phyloP scores from a whole-genome alignment of 2,113 vertebrate species.

The Chinchilla lanigera region DNA sequence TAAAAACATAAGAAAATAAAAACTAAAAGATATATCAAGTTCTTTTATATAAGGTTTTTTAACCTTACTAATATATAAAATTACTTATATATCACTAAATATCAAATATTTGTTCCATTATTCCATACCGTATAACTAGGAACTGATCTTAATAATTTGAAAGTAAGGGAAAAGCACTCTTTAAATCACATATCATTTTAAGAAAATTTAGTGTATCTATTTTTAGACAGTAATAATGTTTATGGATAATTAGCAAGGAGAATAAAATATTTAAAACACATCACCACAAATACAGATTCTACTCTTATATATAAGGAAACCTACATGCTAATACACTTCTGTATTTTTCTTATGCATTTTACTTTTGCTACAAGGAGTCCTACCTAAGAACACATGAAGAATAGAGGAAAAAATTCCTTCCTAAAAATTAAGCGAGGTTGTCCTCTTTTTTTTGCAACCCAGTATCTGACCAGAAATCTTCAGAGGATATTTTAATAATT shows the following conservation, averaged over 20 bases:
- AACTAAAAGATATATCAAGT: background rate
- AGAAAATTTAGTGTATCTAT: background rate
- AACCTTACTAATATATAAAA: constrained; percentile 41
- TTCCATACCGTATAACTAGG: background rate
- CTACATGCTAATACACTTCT: background rate
- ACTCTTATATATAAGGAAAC: background rate
- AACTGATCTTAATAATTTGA: background rate
- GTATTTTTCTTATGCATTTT: background rate
- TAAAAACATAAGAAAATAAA: too few relatives aligned
- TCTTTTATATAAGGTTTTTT: too few relatives aligned
- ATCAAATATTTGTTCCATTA: background rate
- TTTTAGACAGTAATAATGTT: background rate
- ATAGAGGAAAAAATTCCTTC: background rate
- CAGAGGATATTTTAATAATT: background rate
- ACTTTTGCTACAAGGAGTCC: background rate
- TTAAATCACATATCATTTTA: background rate
- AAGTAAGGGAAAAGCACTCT: background rate
- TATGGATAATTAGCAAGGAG: background rate
- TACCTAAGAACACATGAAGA: background rate
- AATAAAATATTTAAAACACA: background rate
- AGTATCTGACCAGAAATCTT: background rate
- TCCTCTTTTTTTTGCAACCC: background rate
- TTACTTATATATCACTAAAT: constrained; percentile 3
- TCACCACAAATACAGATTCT: background rate
- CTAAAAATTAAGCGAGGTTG: background rate